Percentiles rank a stretch among this genome's conserved stretches.
phyloP scores from a whole-genome alignment of 2,888 invertebrate species.

The Criorhina ranunculi region DNA sequence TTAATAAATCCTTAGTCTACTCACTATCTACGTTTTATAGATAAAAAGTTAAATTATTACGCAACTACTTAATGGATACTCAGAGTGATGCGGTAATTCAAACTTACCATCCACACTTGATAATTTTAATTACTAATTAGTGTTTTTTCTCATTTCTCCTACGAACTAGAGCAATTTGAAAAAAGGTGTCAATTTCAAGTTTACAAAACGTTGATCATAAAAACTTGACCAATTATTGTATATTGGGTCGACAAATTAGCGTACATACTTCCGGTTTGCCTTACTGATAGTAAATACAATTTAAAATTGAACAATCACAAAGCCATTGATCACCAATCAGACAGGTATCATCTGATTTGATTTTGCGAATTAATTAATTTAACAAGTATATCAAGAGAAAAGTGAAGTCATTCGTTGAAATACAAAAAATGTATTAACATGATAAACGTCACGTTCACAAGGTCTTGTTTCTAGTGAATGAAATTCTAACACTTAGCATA shows the following conservation, averaged over 20 bases:
- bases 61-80: no score
- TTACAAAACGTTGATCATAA: background rate
- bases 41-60: no score
- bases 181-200: background rate
- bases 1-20: no score
- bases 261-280: background rate
- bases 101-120: background rate
- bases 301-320: slow-evolving; percentile 5
- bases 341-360: slow-evolving; percentile 5
- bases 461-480: slow-evolving; percentile 11
- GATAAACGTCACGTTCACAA: slow-evolving; percentile 5
- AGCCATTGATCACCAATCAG: background rate
- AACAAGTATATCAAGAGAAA: background rate
- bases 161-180: background rate
- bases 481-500: background rate
- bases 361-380: background rate
- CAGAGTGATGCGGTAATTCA: background rate
- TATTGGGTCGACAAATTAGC: slow-evolving; percentile 19
- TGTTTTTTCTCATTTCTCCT: background rate
- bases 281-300: background rate
- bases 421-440: background rate
- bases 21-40: no score
- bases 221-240: background rate
- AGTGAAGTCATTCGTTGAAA: slow-evolving; percentile 26
- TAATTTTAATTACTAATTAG: background rate